These are phyloP conservation scores for Salarias fasciatus DNA, from an alignment of 2,797 vertebrate genomes.

Conservation along the genomic window DNA sequence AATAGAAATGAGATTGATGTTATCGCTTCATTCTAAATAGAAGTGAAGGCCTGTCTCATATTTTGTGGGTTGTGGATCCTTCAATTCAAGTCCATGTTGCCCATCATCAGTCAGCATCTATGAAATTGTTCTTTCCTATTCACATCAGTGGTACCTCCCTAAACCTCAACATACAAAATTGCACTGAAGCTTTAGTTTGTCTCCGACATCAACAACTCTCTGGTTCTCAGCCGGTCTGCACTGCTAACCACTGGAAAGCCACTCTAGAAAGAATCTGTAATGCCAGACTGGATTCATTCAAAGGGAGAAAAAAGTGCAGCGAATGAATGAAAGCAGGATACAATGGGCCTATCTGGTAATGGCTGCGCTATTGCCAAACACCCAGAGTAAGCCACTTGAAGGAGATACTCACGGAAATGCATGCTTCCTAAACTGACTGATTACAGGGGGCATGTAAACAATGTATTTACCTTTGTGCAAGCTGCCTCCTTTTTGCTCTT, in stretches of 20 bases:
- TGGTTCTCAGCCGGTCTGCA: slow-evolving; percentile 30
- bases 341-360: slow-evolving; percentile 55
- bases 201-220: slow-evolving; percentile 16
- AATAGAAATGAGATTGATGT: not conserved
- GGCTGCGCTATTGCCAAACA: slow-evolving; percentile 46
- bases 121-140: slow-evolving; percentile 2
- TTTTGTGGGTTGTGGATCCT: not conserved
- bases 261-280: slow-evolving; percentile 33
- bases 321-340: slow-evolving; percentile 57
- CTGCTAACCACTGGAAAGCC: slow-evolving; percentile 27
- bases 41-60: not conserved
- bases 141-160: not conserved
- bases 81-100: not conserved
- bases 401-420: slow-evolving; percentile 32
- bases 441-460: slow-evolving; percentile 45
- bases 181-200: not conserved
- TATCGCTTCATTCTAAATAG: slow-evolving; percentile 8
- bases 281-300: slow-evolving; percentile 43
- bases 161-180: not conserved
- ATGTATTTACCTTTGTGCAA: slow-evolving; percentile 46
- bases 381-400: slow-evolving; percentile 50
- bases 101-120: not conserved
- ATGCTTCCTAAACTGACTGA: slow-evolving; percentile 49
- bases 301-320: slow-evolving; percentile 38
- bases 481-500: slow-evolving; percentile 14